Base-by-base conservation (phyloP, 2,888 invertebrate genomes). In the Lysandra bellargus region DNA sequence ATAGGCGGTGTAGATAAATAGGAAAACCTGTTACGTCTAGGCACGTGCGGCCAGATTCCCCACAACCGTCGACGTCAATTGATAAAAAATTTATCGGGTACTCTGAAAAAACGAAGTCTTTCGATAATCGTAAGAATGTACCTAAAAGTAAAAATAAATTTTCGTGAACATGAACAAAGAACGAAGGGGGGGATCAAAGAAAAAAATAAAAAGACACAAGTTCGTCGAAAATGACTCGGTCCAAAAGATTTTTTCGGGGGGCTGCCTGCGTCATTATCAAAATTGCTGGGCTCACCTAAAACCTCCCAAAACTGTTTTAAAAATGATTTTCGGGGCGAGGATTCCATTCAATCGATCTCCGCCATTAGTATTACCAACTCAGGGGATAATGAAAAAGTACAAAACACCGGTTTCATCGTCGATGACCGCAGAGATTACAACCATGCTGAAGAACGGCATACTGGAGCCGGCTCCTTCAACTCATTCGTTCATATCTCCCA, bases 311-410 rank as follows among this genome's bases (percentile, higher is more conserved):
- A 14, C 79, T 60, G 75, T 79, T 30, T 5, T 74, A 14, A 64
- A 79, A 72, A 61, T 78, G 44, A 75, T 80, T n/a, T 30, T 17
- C 17, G 76, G 49, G 44, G 72, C 75, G 30, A 69, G 77, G 6
- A 81, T 80, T 40, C 80, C 81, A 5, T 81, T 80, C 78, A 80
- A 79, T n/a, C 30, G 78, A 30, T 6, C 37, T 12, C 78, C 79
- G 9, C 82, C 79, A 5, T 60, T 81, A 60, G 61, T 80, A 53
- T n/a, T 79, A 23, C 81, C 79, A 33, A 79, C 79, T 4, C 37
- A 23, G 40, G 37, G 78, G 4, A 44, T 78, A 12, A 44, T 80
- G 78, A 57, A 6, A 60, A 61, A 79, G 76, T 79, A 53, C 64
- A 75, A 78, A 79, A 79, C 79, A 17, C 80, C 73, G 7, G 76